phyloP scores from a whole-genome alignment of 2,113 vertebrate species.

The Xyrauchen texanus region DNA sequence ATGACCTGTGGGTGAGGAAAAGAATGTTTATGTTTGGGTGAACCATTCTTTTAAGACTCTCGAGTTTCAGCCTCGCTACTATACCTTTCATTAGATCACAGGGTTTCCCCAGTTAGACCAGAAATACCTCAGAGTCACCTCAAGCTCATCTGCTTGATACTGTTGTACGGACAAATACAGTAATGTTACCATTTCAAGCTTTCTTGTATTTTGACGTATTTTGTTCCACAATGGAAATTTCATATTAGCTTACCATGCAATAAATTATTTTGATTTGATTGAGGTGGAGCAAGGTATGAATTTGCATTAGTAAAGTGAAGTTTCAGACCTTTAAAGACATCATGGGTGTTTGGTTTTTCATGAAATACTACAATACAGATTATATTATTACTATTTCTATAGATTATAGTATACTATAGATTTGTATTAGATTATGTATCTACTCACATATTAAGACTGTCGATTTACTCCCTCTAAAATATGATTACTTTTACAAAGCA shows the following conservation, averaged over 20 bases:
- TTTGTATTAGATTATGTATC: too few species aligned
- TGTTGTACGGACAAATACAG: background rate
- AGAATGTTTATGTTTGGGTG: too few species aligned
- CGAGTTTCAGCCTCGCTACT: conserved; percentile 10
- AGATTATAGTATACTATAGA: too few species aligned
- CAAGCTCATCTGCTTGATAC: conserved; percentile 60
- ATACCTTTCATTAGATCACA: conserved; percentile 58
- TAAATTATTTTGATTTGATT: background rate
- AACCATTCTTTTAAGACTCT: too few species aligned
- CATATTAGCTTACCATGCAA: background rate
- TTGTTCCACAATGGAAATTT: background rate
- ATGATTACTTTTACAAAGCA: conserved; percentile 44
- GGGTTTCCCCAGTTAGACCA: conserved; percentile 52
- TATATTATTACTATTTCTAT: too few species aligned
- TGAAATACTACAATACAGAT: too few species aligned
- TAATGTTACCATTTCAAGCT: too few species aligned
- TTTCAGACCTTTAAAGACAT: too few species aligned
- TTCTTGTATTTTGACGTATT: too few species aligned
- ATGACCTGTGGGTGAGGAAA: too few species aligned
- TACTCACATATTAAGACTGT: background rate
- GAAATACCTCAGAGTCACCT: conserved; percentile 74
- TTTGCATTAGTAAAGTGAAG: background rate
- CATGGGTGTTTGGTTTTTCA: too few species aligned
- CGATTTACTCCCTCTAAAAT: conserved; percentile 11
- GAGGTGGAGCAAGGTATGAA: background rate